Evolutionary conservation across 2,888 invertebrate species (phyloP).

Genomic region (Hyles lineata): DNA sequence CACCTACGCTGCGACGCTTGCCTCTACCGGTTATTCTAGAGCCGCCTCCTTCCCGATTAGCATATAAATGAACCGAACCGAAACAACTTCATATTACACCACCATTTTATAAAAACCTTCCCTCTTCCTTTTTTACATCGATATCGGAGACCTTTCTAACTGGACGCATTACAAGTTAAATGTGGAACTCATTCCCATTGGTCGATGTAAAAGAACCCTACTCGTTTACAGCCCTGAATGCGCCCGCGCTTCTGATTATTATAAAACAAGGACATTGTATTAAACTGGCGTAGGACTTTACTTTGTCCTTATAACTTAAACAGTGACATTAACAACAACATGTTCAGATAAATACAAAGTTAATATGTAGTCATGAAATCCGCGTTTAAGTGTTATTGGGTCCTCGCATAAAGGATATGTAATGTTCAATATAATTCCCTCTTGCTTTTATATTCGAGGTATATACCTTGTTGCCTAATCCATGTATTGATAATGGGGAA

Average conservation of each 20-base stretch:
- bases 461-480: slow-evolving; percentile 39
- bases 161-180: slow-evolving; percentile 64
- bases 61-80: slow-evolving; percentile 81
- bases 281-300: slow-evolving; percentile 58
- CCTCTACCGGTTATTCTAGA: slow-evolving; percentile 69
- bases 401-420: slow-evolving; percentile 55
- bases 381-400: slow-evolving; percentile 64
- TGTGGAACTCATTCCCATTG: slow-evolving; percentile 65
- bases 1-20: slow-evolving; percentile 48
- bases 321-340: slow-evolving; percentile 67
- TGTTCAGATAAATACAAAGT: slow-evolving; percentile 61
- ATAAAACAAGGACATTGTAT: slow-evolving; percentile 71
- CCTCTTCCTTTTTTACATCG: not conserved
- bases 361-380: slow-evolving; percentile 70
- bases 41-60: slow-evolving; percentile 76
- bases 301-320: slow-evolving; percentile 65
- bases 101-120: slow-evolving; percentile 49
- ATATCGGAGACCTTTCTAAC: slow-evolving; percentile 47
- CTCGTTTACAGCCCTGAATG: slow-evolving; percentile 49
- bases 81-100: slow-evolving; percentile 78
- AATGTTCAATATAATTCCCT: slow-evolving; percentile 46
- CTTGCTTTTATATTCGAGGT: slow-evolving; percentile 49
- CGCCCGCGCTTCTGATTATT: slow-evolving; percentile 60
- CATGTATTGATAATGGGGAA: slow-evolving; percentile 34
- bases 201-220: slow-evolving; percentile 49